Base-by-base conservation (phyloP, 2,888 invertebrate species). In the Agrochola lychnidis region DNA sequence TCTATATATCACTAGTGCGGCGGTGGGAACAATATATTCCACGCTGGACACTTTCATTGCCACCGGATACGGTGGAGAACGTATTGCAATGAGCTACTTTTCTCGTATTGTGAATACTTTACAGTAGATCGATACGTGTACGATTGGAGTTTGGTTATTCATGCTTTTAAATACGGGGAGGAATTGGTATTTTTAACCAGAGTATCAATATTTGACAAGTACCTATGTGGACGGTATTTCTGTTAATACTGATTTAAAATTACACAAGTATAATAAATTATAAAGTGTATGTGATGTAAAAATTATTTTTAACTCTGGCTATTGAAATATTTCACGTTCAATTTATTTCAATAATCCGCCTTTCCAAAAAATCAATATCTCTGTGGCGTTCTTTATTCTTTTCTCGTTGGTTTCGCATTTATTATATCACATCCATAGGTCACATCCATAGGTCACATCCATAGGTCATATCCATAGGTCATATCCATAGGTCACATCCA, bases 11-110 rank as follows among this genome's bases (percentile, higher is more conserved):
- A 74, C 69, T 56, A n/a, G 3, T 61, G 36, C 36, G 53, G 70
- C 59, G 30, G 53, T 62, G 66, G 66, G 70, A 57, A 69, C 80
- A 51, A 83, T 86, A 83, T 80, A 85, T 85, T 51, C 16, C n/a
- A 22, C 42, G 0, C 68, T 72, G 84, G 85, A 85, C 85, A 85
- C 74, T 86, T 85, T 85, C 85, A 85, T 85, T 85, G 85, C 80
- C 22, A 48, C 48, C 70, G 73, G 71, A 82, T 76, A 74, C 80
- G 70, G 61, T 9, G 40, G 30, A 53, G 48, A 76, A 85, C 53
- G 78, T 73, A 85, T 81, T 85, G 86, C 86, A 74, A 82, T 78
- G 86, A 82, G 86, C 70, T 70, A 75, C 74, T 85, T 82, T 75
- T 70, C 73, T 61, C 66, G 36, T 63, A 76, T 81, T 62, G 51